phyloP scores from a whole-genome alignment of 2,888 invertebrate species.

The Agriopis aurantiaria region DNA sequence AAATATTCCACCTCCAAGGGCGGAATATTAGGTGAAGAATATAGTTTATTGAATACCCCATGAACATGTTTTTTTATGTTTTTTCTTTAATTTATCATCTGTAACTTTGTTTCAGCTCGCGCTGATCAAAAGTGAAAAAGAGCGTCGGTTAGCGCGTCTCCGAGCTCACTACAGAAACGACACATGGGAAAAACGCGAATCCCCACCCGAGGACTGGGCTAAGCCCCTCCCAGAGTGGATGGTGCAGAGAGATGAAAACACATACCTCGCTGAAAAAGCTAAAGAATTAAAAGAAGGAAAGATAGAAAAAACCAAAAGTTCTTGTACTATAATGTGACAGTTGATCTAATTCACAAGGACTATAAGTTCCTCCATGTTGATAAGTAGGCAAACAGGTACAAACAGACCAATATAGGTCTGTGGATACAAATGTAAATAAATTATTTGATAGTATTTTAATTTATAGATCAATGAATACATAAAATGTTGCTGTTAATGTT shows the following conservation, averaged over 20 bases:
- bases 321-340: constrained; percentile 74
- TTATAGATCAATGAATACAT: constrained; percentile 5
- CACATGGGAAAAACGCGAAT: constrained; percentile 91
- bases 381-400: constrained; percentile 35
- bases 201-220: constrained; percentile 94
- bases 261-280: constrained; percentile 89
- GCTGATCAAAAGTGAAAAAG: constrained; percentile 90
- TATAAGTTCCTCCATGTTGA: neutral
- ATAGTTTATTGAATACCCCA: too few relatives aligned
- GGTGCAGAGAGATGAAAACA: constrained; percentile 88
- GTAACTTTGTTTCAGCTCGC: constrained; percentile 76
- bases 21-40: too few relatives aligned
- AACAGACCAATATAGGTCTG: too few relatives aligned
- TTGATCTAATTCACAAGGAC: constrained; percentile 16
- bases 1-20: too few relatives aligned
- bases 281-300: constrained; percentile 85
- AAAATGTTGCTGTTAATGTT: neutral
- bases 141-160: constrained; percentile 88
- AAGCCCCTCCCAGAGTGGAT: constrained; percentile 93
- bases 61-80: too few relatives aligned
- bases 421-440: constrained; percentile 33
- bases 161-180: constrained; percentile 90
- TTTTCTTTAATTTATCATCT: too few relatives aligned
- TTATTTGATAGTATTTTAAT: constrained; percentile 25
- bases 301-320: constrained; percentile 55